Base-by-base conservation (phyloP, 1,140 invertebrate species). In the Drosophila ananassae region DNA sequence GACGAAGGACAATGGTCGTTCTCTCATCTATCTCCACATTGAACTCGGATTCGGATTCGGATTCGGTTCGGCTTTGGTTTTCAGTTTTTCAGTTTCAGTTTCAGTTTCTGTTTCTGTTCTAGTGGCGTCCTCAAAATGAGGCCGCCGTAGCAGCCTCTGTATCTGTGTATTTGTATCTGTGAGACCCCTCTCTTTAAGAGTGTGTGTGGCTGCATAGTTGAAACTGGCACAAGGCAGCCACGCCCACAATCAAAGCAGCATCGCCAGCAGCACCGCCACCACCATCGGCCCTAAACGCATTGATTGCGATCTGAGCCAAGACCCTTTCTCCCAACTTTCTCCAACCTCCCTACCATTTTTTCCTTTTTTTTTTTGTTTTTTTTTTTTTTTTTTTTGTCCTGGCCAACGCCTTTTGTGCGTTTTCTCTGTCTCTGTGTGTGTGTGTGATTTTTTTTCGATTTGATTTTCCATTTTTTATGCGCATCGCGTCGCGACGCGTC, bases 211-310 rank as follows among this genome's bases (percentile, higher is more conserved):
- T 78, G 76, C 67, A 77, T 54, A 77, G 73, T 68, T 37, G 48
- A 69, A 84, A 84, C 73, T 84, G 73, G 81, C 81, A 84, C 81
- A 84, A 77, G 82, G 77, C 82, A 80, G 81, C 77, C 58, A 79
- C 80, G 68, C 79, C 75, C 80, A 77, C 73, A 39, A 53, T 37
- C 53, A 67, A 48, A 44, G 59, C 50, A 30, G 10, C 64, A 52
- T 6, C 7, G 22, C 63, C 25, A 2, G 24, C 57, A 2, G 22
- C 37, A 7, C 17, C 24, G 9, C 21, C 63, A 10, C 21, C 63
- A 10, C 32, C 25, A 41, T 28, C 25, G 25, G 25, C 50, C 66
- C 44, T 25, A 51, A 57, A 71, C 67, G 51, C 67, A 71, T 71
- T 69, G 51, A 71, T 57, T 71, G 67, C 61, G 54, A 73, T 56